Percentiles rank a stretch among this genome's conserved stretches.
Evolutionary conservation across 2,113 vertebrate species (phyloP).

Genomic region (Pagrus major): DNA sequence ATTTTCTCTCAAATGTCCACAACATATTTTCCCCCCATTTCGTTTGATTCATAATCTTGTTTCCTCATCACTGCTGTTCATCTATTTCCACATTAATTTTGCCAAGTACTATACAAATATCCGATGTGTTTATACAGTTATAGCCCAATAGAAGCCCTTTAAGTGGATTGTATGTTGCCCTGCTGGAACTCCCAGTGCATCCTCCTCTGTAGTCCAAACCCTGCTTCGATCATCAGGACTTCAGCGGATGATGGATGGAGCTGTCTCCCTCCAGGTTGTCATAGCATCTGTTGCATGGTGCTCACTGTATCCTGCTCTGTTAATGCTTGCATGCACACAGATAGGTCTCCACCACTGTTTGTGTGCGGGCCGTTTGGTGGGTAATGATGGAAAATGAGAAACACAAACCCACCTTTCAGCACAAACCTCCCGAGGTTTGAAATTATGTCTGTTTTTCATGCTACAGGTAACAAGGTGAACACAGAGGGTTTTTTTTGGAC

Average conservation of each 20-base stretch:
- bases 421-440: neutral
- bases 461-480: constrained; percentile 1
- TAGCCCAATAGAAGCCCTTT: constrained; percentile 43
- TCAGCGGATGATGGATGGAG: constrained; percentile 79
- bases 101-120: constrained; percentile 10
- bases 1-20: constrained; percentile 22
- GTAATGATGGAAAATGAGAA: constrained; percentile 55
- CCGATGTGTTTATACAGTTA: constrained; percentile 47
- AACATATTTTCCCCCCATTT: neutral
- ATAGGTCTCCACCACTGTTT: constrained; percentile 48
- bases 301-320: constrained; percentile 53
- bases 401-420: constrained; percentile 28
- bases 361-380: constrained; percentile 44
- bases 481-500: neutral
- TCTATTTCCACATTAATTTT: constrained; percentile 41
- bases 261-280: constrained; percentile 76
- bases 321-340: constrained; percentile 49
- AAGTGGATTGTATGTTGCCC: constrained; percentile 62
- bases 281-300: constrained; percentile 76
- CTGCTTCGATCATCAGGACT: constrained; percentile 75
- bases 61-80: constrained; percentile 30
- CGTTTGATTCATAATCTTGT: constrained; percentile 14
- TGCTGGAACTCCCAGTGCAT: constrained; percentile 59
- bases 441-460: neutral
- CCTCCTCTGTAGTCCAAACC: constrained; percentile 62